Percentiles rank a stretch among this genome's conserved stretches.
Conservation (phyloP, 2,113 vertebrate genomes). For the Indicator maculatus region DNA sequence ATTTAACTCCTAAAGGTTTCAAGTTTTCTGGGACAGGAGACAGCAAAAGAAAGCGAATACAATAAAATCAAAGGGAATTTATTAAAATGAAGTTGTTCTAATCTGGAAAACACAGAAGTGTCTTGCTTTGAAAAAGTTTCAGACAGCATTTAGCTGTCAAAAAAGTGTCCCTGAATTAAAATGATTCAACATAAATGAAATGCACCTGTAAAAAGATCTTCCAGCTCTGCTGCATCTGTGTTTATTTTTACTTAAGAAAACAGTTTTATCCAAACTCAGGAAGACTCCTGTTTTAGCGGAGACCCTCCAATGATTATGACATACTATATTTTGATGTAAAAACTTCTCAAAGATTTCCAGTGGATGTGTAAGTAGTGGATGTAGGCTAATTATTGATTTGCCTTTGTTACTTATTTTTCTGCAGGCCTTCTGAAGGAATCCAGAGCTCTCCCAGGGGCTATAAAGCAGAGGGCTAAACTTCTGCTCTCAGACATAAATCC, state of each 20-base stretch:
- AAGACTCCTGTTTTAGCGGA: neutral
- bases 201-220: neutral
- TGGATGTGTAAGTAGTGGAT: neutral
- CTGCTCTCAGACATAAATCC: neutral
- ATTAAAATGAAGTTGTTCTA: conserved; percentile 22
- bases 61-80: conserved; percentile 44
- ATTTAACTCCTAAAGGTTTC: conserved; percentile 1
- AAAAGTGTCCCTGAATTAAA: neutral
- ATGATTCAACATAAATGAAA: neutral
- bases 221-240: neutral
- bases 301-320: rapidly evolving
- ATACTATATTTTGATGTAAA: neutral
- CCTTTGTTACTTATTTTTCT: neutral
- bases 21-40: conserved; percentile 13
- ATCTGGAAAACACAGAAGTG: conserved; percentile 25
- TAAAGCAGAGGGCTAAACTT: neutral
- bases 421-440: neutral
- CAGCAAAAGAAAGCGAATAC: neutral
- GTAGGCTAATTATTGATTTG: neutral
- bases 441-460: neutral
- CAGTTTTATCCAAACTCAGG: neutral
- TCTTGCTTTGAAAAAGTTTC: conserved; percentile 17
- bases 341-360: neutral
- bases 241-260: neutral
- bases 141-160: conserved; percentile 19